A percentile compares a stretch with the other conserved stretches of the same genome.
Conservation (phyloP, 2,888 invertebrate genomes). For the Melolontha melolontha region DNA sequence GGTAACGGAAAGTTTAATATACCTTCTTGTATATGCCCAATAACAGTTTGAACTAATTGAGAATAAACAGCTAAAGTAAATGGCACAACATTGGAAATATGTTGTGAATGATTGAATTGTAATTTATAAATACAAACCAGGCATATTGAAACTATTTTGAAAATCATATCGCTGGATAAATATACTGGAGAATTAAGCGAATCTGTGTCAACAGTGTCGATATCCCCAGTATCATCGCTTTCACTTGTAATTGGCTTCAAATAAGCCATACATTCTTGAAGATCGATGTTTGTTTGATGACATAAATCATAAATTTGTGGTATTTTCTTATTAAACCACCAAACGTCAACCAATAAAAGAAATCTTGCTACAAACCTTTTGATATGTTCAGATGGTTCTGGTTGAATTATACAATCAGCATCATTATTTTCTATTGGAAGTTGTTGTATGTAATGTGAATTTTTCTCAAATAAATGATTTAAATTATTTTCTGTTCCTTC, state of each 20-base stretch:
- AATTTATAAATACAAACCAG: constrained; percentile 85
- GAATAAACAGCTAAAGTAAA: constrained; percentile 87
- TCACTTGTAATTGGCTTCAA: constrained; percentile 64
- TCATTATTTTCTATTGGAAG: constrained; percentile 61
- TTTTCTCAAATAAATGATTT: constrained; percentile 78
- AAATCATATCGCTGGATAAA: constrained; percentile 77
- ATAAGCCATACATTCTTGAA: constrained; percentile 78
- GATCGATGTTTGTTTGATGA: constrained; percentile 77
- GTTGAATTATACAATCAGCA: constrained; percentile 63
- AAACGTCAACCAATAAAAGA: constrained; percentile 72
- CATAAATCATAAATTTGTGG: constrained; percentile 76
- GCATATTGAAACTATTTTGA: constrained; percentile 85
- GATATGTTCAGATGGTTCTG: constrained; percentile 65
- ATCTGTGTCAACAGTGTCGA: constrained; percentile 68
- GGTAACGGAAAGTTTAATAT: constrained; percentile 64
- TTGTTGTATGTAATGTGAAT: constrained; percentile 72
- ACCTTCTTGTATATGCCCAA: constrained; percentile 62
- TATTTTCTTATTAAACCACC: constrained; percentile 75
- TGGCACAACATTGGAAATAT: constrained; percentile 85
- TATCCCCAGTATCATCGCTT: constrained; percentile 69
- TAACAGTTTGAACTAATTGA: constrained; percentile 71
- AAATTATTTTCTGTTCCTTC: constrained; percentile 92
- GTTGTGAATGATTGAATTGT: constrained; percentile 79
- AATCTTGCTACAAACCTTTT: constrained; percentile 69
- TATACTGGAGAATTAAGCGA: constrained; percentile 69